Evolutionary conservation across 2,113 vertebrate species (phyloP).

Genomic region (Shinisaurus crocodilurus): DNA sequence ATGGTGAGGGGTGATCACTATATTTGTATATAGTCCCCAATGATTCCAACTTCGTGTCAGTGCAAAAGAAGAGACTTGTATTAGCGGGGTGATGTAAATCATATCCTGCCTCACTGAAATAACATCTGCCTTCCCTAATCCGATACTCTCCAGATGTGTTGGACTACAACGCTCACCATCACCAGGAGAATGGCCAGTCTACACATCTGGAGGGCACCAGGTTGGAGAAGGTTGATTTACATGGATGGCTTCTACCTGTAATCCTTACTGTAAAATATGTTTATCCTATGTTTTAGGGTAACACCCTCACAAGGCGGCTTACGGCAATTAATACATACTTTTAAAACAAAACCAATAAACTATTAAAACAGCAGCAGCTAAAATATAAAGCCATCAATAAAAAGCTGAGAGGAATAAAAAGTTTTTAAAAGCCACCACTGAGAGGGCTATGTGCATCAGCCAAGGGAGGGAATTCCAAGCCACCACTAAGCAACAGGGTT

Average conservation of each 20-base stretch:
- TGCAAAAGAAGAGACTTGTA: not conserved
- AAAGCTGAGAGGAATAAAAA: not conserved
- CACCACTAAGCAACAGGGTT: too few species aligned
- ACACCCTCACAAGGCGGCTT: not conserved
- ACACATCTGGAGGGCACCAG: too few species aligned
- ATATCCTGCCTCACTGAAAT: not conserved
- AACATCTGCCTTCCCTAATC: not conserved
- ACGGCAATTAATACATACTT: not conserved
- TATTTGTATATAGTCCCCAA: not conserved
- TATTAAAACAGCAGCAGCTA: not conserved
- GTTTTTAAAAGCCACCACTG: too few species aligned
- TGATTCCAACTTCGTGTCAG: not conserved
- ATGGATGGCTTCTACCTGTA: not conserved
- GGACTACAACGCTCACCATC: not conserved
- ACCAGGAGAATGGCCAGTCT: not conserved
- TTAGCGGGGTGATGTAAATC: too few species aligned
- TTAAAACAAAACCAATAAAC: not conserved
- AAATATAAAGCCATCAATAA: not conserved
- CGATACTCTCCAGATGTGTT: not conserved
- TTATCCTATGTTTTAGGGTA: not conserved
- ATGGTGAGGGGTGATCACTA: too few species aligned
- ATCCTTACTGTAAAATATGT: not conserved
- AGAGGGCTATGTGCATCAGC: too few species aligned
- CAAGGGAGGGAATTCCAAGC: not conserved
- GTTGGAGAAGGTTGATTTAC: too few species aligned